Percentiles rank a stretch among this genome's conserved stretches.
Conservation (phyloP, 2,888 invertebrate species). For the Callyntrura sp. region DNA sequence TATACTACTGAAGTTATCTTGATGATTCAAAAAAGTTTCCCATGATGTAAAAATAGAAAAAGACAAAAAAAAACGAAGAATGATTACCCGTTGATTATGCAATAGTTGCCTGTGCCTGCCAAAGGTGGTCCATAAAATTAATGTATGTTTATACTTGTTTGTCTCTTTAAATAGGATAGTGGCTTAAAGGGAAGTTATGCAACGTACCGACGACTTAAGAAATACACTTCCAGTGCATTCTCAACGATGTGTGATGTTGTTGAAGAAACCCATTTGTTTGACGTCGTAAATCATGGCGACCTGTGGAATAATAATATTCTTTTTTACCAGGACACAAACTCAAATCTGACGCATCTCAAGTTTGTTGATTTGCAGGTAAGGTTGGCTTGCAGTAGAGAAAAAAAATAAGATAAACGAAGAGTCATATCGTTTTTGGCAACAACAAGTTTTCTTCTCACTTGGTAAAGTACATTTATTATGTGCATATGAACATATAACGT, state of each 20-base stretch:
- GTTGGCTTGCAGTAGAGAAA: neutral
- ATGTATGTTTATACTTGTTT: neutral
- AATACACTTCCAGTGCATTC: constrained; percentile 74
- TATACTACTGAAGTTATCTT: too few relatives aligned
- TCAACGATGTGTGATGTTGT: constrained; percentile 80
- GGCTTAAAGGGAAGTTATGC: constrained; percentile 55
- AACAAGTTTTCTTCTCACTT: neutral
- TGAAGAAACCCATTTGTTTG: constrained; percentile 71
- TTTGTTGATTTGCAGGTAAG: constrained; percentile 80
- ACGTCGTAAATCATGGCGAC: constrained; percentile 79
- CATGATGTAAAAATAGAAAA: neutral
- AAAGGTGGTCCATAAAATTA: neutral
- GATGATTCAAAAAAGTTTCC: neutral
- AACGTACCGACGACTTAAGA: constrained; percentile 63
- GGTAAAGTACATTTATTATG: neutral
- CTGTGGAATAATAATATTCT: constrained; percentile 77
- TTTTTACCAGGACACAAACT: constrained; percentile 76
- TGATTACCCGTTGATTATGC: neutral
- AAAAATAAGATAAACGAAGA: neutral
- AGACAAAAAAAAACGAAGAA: neutral
- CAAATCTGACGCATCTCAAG: constrained; percentile 75
- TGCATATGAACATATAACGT: neutral
- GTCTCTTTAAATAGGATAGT: constrained; percentile 51
- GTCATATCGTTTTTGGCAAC: neutral
- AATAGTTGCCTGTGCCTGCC: neutral